phyloP scores from a whole-genome alignment of 2,113 vertebrate genomes.

The Varanus komodoensis region DNA sequence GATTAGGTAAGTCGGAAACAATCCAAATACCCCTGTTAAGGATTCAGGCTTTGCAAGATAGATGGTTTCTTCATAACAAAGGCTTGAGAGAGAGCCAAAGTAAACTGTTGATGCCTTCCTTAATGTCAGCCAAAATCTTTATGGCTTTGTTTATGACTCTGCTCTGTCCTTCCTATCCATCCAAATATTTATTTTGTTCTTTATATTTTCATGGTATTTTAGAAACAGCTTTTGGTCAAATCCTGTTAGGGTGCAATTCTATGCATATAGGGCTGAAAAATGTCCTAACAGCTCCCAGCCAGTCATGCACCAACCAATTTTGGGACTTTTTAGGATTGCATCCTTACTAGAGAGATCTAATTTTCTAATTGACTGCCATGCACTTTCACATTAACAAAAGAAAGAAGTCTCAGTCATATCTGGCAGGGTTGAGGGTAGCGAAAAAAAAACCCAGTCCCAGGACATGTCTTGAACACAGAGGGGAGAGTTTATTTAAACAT shows the following conservation, averaged over 20 bases:
- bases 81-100: constrained; percentile 7
- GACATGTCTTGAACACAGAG: background rate
- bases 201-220: background rate
- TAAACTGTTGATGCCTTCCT: constrained; percentile 21
- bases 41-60: constrained; percentile 1
- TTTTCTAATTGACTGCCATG: too few relatives aligned
- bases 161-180: constrained; percentile 2
- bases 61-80: constrained; percentile 10
- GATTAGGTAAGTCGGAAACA: constrained; percentile 13
- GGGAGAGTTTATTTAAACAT: background rate
- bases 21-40: background rate
- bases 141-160: constrained; percentile 12
- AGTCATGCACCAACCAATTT: too few relatives aligned
- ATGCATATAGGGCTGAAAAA: too few relatives aligned
- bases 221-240: background rate
- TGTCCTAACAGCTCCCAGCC: too few relatives aligned
- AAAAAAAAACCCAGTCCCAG: background rate
- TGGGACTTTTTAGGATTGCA: too few relatives aligned
- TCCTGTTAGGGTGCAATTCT: background rate
- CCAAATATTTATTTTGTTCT: background rate
- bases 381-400: background rate
- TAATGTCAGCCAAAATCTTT: constrained; percentile 9
- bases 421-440: too few relatives aligned
- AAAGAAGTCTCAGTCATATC: background rate
- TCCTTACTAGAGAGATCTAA: too few relatives aligned